phyloP scores from a whole-genome alignment of 2,113 vertebrate species.

The Cardinalis cardinalis region DNA sequence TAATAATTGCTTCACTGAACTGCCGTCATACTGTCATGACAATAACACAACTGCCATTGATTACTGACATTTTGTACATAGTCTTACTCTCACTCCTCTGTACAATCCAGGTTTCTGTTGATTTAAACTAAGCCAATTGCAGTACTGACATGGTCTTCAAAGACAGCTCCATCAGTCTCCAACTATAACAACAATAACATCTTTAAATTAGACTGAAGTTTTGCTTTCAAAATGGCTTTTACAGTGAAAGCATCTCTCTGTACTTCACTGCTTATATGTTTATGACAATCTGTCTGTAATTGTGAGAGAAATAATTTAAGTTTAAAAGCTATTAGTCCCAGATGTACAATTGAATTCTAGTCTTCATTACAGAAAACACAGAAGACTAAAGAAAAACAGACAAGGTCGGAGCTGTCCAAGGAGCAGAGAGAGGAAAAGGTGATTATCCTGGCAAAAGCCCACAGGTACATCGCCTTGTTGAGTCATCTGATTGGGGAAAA shows the following conservation, averaged over 20 bases:
- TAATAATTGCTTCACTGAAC: conserved; percentile 16
- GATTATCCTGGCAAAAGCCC: conserved; percentile 38
- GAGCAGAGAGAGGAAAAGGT: conserved; percentile 15
- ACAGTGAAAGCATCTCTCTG: not conserved
- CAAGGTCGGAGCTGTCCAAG: not conserved
- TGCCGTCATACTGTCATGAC: not conserved
- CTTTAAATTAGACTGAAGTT: conserved; percentile 18
- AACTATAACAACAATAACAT: not conserved
- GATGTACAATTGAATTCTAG: conserved; percentile 44
- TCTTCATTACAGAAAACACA: conserved; percentile 21
- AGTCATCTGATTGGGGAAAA: not conserved
- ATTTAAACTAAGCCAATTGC: conserved; percentile 20
- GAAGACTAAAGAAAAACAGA: not conserved
- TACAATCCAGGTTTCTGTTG: not conserved
- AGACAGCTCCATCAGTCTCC: not conserved
- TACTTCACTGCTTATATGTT: not conserved
- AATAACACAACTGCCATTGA: not conserved
- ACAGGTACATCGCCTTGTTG: conserved; percentile 8
- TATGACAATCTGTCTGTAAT: conserved; percentile 27
- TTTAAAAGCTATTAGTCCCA: conserved; percentile 41
- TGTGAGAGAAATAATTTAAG: conserved; percentile 36
- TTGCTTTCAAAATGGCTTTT: conserved; percentile 35
- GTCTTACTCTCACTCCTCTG: not conserved
- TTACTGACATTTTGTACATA: not conserved
- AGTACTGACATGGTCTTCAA: not conserved